phyloP scores from a whole-genome alignment of 2,888 invertebrate genomes.

The Brachylomia viminalis region DNA sequence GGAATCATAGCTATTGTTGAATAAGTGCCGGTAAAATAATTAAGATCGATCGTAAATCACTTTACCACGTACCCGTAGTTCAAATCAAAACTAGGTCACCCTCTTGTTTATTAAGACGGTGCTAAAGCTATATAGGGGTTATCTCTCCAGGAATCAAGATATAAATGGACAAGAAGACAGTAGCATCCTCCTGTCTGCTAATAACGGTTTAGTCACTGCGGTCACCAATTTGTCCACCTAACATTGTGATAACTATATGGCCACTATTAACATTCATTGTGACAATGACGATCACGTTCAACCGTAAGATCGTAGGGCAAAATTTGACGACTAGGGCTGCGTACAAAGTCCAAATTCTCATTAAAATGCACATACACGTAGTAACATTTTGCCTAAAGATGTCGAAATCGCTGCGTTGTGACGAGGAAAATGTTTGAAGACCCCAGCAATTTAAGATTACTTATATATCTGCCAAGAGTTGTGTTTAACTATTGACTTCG shows the following conservation, averaged over 20 bases:
- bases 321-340: background rate
- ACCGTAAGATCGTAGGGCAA: slow-evolving; percentile 10
- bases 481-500: background rate
- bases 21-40: background rate
- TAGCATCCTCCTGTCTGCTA: background rate
- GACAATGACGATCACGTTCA: background rate
- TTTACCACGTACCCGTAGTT: slow-evolving; percentile 3
- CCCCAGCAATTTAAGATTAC: background rate
- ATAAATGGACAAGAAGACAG: background rate
- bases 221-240: background rate
- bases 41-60: slow-evolving; percentile 14
- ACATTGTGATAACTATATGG: background rate
- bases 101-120: background rate
- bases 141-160: background rate
- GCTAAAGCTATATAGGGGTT: background rate
- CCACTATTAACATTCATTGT: background rate
- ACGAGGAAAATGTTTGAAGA: slow-evolving; percentile 40
- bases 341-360: background rate
- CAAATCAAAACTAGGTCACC: slow-evolving; percentile 19
- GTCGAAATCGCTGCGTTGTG: slow-evolving; percentile 19
- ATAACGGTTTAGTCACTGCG: background rate
- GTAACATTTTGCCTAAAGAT: slow-evolving; percentile 19
- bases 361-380: slow-evolving; percentile 24
- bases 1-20: background rate
- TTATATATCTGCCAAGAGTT: background rate